phyloP scores from a whole-genome alignment of 2,888 invertebrate species.

The Agrilus cyanescens region DNA sequence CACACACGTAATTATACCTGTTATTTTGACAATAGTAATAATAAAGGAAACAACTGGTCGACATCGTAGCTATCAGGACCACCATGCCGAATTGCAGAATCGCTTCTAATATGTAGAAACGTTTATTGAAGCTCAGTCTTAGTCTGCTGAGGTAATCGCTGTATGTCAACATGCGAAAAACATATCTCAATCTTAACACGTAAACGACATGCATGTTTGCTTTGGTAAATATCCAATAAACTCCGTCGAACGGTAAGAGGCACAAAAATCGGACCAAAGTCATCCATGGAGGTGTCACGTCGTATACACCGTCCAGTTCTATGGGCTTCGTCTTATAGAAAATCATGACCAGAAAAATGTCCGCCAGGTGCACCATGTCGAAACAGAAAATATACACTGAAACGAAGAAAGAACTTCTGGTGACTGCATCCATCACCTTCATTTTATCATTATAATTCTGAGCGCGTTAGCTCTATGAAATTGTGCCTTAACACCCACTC shows the following conservation, averaged over 20 bases:
- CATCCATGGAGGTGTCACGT: conserved; percentile 4
- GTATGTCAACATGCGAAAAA: conserved; percentile 12
- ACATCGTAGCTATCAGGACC: neutral
- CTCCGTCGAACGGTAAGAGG: conserved; percentile 8
- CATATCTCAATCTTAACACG: conserved; percentile 13
- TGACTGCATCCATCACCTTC: no score
- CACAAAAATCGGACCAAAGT: conserved; percentile 9
- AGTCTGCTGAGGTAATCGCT: neutral
- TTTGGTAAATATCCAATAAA: conserved; percentile 8
- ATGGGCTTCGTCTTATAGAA: conserved; percentile 9
- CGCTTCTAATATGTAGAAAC: no score
- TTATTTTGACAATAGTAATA: neutral
- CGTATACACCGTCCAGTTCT: conserved; percentile 9
- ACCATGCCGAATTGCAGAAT: no score
- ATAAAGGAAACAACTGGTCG: neutral
- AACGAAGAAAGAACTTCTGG: neutral
- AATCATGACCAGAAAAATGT: conserved; percentile 11
- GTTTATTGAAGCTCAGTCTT: no score
- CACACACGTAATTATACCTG: neutral
- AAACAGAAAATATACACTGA: conserved; percentile 12
- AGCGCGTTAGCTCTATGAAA: no score
- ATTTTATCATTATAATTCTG: no score
- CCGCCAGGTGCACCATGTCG: conserved; percentile 13
- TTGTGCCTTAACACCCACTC: no score
- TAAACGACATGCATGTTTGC: conserved; percentile 5